phyloP scores from a whole-genome alignment of 2,888 invertebrate genomes.

The Stegana nigrithorax region DNA sequence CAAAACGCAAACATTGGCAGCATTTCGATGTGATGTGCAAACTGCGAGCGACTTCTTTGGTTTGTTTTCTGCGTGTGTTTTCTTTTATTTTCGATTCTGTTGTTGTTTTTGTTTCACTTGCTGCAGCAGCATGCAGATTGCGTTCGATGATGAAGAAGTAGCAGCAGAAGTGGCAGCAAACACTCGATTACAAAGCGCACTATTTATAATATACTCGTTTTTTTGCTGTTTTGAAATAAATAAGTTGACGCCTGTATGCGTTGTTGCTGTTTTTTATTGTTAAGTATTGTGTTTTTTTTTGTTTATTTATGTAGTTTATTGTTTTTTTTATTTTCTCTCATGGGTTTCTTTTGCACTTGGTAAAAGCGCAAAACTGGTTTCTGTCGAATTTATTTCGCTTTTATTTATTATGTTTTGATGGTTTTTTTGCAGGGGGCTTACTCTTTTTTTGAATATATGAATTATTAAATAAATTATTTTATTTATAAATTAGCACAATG shows the following conservation, averaged over 20 bases:
- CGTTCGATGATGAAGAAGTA: too few species aligned
- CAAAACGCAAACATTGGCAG: too few species aligned
- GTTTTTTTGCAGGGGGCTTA: too few species aligned
- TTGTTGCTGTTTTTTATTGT: slow-evolving; percentile 27
- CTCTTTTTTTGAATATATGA: too few species aligned
- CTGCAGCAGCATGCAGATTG: too few species aligned
- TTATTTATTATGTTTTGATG: slow-evolving; percentile 25
- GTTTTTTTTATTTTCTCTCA: slow-evolving; percentile 16
- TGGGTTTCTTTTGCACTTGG: slow-evolving; percentile 28
- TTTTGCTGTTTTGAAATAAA: slow-evolving; percentile 53
- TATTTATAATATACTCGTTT: slow-evolving; percentile 51
- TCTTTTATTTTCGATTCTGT: slow-evolving; percentile 11
- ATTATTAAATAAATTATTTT: too few species aligned
- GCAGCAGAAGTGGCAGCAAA: background rate
- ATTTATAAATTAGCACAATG: too few species aligned
- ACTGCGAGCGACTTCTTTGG: background rate
- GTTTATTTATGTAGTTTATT: slow-evolving; percentile 25
- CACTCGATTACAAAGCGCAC: slow-evolving; percentile 49
- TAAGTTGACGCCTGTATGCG: slow-evolving; percentile 42
- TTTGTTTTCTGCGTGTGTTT: slow-evolving; percentile 13
- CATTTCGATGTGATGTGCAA: too few species aligned
- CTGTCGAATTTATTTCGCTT: too few species aligned
- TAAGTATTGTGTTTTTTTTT: slow-evolving; percentile 21
- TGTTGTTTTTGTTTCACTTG: slow-evolving; percentile 1
- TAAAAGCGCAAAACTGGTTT: slow-evolving; percentile 46